Base-by-base conservation (phyloP, 2,113 vertebrate genomes). In the Ictidomys tridecemlineatus region DNA sequence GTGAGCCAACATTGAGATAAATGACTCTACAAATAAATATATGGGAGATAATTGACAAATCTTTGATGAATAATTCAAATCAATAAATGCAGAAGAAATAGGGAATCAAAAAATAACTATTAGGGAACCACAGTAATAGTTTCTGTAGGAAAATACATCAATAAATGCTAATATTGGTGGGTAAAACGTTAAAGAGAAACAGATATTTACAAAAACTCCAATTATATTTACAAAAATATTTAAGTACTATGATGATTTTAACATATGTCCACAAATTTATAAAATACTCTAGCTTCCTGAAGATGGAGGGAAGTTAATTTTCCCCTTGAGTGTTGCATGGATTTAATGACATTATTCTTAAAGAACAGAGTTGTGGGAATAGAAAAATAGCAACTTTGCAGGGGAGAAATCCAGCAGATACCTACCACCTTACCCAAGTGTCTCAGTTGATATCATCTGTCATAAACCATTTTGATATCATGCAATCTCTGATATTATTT, bases 51-150 rank as follows among this genome's bases (percentile, higher is more conserved):
- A 61, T 61, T 73, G 84, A 63, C 10, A 87, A 65, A 10, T 24
- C n/a, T n/a, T 96, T 65, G 56, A 5, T 90, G 32, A 89, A 91
- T 82, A 96, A 69, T 76, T 94, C 42, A 86, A 93, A 86, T 65
- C 72, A 77, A 77, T 94, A 72, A 92, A 87, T 83, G 80, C 24
- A 86, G 16, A 93, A 34, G 24, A 32, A 89, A 90, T 93, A n/a
- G 9, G 32, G 24, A 39, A 94, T 72, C 34, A 86, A 48, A 85
- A 94, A 85, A 80, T 79, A 85, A 69, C 58, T 82, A 65, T 84
- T 87, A 45, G 24, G 89, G 56, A 10, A 89, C 24, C 39, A 89
- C 45, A 42, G 61, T 83, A 90, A 48, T 22, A 87, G 65, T 58
- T 93, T 32, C 51, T 90, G 18, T 14, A 42, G 32, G 45, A 90